Conservation (phyloP, 2,888 invertebrate species). For the Cinara cedri region DNA sequence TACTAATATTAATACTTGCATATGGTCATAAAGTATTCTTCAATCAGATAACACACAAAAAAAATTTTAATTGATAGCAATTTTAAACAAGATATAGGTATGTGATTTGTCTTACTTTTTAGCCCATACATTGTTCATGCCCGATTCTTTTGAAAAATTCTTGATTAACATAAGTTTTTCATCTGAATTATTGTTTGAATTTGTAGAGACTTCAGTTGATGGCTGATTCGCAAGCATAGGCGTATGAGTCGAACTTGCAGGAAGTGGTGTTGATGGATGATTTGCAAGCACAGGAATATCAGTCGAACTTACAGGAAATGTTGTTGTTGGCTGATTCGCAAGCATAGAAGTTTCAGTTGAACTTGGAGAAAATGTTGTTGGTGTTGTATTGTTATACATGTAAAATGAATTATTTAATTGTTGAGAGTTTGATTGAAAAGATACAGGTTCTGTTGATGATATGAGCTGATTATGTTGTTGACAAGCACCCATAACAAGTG, state of each 20-base stretch:
- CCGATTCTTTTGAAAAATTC: conserved; percentile 42
- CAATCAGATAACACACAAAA: no score
- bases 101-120: conserved; percentile 25
- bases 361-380: conserved; percentile 5
- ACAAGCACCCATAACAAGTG: neutral
- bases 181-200: conserved; percentile 16
- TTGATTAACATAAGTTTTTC: conserved; percentile 26
- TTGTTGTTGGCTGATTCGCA: neutral
- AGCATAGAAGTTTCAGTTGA: neutral
- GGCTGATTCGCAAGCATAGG: neutral
- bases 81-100: neutral
- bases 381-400: conserved; percentile 15
- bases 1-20: no score
- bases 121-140: conserved; percentile 48
- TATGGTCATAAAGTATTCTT: no score
- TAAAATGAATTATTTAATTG: neutral
- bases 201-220: neutral
- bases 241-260: neutral
- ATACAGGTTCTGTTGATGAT: neutral
- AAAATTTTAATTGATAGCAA: no score
- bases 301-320: conserved; percentile 12
- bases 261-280: conserved; percentile 16
- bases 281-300: neutral
- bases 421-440: conserved; percentile 9
- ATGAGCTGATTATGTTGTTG: neutral